phyloP scores from a whole-genome alignment of 2,888 invertebrate species.

The Buathra laborator region DNA sequence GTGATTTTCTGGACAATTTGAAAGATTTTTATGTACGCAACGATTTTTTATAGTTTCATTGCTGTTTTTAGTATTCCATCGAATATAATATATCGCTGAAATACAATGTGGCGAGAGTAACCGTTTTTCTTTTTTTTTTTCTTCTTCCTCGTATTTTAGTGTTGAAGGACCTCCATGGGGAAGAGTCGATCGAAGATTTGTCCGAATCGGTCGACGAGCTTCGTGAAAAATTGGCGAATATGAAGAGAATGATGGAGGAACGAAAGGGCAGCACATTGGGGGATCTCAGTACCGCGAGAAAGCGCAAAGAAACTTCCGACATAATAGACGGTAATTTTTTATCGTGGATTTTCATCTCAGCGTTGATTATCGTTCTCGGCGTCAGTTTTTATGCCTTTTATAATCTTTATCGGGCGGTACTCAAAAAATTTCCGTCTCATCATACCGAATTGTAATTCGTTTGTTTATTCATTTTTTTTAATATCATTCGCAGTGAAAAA shows the following conservation, averaged over 20 bases:
- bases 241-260: constrained; percentile 94
- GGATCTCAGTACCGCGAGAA: constrained; percentile 85
- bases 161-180: constrained; percentile 75
- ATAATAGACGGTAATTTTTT: constrained; percentile 94
- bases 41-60: too few relatives aligned
- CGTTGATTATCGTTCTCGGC: constrained; percentile 91
- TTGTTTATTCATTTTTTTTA: not conserved
- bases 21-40: too few relatives aligned
- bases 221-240: constrained; percentile 91
- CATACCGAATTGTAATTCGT: constrained; percentile 91
- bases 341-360: constrained; percentile 93
- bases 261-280: constrained; percentile 86
- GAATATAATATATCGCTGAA: not conserved
- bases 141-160: constrained; percentile 60
- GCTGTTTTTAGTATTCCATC: too few relatives aligned
- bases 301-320: constrained; percentile 79
- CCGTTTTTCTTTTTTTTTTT: constrained; percentile 2
- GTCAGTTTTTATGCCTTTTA: constrained; percentile 95
- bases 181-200: constrained; percentile 81
- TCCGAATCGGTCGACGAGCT: constrained; percentile 93
- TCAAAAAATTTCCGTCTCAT: constrained; percentile 93
- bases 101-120: not conserved
- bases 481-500: not conserved
- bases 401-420: constrained; percentile 92
- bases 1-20: not conserved